Percentiles rank a stretch among this genome's conserved stretches.
Evolutionary conservation across 2,113 vertebrate species (phyloP).

Genomic region (Psittacara wagleri): DNA sequence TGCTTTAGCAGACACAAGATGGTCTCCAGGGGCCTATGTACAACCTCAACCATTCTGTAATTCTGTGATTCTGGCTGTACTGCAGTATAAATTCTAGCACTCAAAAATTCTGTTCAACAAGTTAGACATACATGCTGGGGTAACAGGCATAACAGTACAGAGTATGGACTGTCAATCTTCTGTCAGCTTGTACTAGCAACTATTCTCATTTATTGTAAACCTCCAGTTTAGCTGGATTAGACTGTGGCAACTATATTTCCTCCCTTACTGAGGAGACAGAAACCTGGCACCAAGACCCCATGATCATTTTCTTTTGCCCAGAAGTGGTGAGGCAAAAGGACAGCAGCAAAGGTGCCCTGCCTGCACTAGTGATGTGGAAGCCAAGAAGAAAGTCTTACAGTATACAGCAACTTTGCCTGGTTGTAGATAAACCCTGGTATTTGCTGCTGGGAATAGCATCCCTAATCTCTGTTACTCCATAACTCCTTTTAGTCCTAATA

Average conservation of each 20-base stretch:
- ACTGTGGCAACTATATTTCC: neutral
- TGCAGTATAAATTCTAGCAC: neutral
- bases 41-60: neutral
- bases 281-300: neutral
- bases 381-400: neutral
- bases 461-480: neutral
- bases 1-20: neutral
- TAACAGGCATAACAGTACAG: neutral
- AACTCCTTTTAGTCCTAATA: neutral
- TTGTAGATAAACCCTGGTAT: neutral
- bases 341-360: neutral
- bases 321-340: neutral
- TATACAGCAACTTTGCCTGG: neutral
- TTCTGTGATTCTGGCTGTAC: neutral
- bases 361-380: neutral
- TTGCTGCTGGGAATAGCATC: neutral
- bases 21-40: neutral
- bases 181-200: neutral
- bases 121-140: neutral
- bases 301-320: fast-evolving
- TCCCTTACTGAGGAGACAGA: neutral
- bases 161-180: neutral
- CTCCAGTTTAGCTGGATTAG: neutral
- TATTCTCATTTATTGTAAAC: neutral
- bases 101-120: neutral